A percentile compares a stretch with the other conserved stretches of the same genome.
phyloP scores from a whole-genome alignment of 2,888 invertebrate genomes.

The Ophonus ardosiacus region DNA sequence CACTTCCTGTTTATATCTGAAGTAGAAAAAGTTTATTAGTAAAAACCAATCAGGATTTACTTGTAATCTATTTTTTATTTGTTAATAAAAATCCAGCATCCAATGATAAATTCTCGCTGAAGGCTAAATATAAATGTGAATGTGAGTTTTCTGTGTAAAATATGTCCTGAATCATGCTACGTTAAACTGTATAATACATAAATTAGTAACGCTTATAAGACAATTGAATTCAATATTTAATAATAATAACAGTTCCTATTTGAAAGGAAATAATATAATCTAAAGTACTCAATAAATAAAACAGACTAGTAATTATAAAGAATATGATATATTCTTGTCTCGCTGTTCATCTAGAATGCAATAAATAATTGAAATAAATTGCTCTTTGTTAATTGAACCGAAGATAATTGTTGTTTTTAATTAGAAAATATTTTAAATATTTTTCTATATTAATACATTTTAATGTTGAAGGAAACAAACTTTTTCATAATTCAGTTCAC shows the following conservation, averaged over 20 bases:
- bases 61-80: not conserved
- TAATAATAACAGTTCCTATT: slow-evolving; percentile 38
- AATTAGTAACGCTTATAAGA: slow-evolving; percentile 40
- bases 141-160: slow-evolving; percentile 26
- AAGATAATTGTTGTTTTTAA: not conserved
- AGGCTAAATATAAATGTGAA: slow-evolving; percentile 28
- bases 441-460: not conserved
- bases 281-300: slow-evolving; percentile 29
- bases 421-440: slow-evolving; percentile 1
- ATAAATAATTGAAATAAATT: slow-evolving; percentile 32
- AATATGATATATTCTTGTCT: slow-evolving; percentile 20
- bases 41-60: not conserved
- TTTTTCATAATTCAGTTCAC: too few species aligned
- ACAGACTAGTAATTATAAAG: slow-evolving; percentile 3
- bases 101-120: slow-evolving; percentile 15
- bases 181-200: slow-evolving; percentile 26
- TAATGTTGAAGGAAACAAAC: too few species aligned
- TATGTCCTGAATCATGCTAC: slow-evolving; percentile 31
- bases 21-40: not conserved
- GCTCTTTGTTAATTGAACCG: slow-evolving; percentile 29
- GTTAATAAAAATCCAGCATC: not conserved
- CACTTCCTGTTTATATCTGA: not conserved
- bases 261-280: slow-evolving; percentile 30
- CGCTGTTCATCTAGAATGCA: slow-evolving; percentile 15
- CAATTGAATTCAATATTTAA: slow-evolving; percentile 41